Percentiles rank a stretch among this genome's conserved stretches.
phyloP scores from a whole-genome alignment of 2,888 invertebrate species.

The Microplitis deprimator region DNA sequence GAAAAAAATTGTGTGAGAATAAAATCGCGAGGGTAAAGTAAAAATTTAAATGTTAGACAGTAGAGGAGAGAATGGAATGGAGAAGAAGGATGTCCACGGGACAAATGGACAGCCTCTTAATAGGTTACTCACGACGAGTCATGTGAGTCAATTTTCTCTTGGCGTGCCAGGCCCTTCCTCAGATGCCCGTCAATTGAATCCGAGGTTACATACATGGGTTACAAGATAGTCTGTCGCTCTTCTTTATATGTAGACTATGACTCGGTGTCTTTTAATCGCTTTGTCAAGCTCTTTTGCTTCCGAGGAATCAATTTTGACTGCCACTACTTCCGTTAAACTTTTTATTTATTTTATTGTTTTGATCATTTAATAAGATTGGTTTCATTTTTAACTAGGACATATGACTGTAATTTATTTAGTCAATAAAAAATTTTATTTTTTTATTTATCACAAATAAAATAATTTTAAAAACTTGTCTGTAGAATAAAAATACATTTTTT shows the following conservation, averaged over 20 bases:
- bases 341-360: neutral
- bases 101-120: constrained; percentile 40
- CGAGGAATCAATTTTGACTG: neutral
- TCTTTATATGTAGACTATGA: neutral
- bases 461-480: no score
- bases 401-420: neutral
- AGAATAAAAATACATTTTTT: no score
- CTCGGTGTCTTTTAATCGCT: constrained; percentile 1
- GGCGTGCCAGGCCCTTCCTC: constrained; percentile 51
- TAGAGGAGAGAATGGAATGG: neutral
- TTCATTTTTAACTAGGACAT: neutral
- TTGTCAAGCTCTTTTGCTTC: neutral
- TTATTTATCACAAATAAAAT: neutral
- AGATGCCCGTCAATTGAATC: constrained; percentile 49
- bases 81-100: constrained; percentile 36
- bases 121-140: constrained; percentile 52
- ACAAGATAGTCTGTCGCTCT: neutral
- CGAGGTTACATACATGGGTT: constrained; percentile 43
- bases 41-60: constrained; percentile 13
- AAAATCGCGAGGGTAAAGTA: constrained; percentile 17
- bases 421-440: neutral
- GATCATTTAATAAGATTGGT: neutral
- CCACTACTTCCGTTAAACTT: neutral
- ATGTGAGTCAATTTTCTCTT: constrained; percentile 52
- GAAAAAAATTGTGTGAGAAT: constrained; percentile 13